These are phyloP conservation scores for Dioctria rufipes DNA, from an alignment of 2,888 invertebrate species.

Conservation along the genomic window DNA sequence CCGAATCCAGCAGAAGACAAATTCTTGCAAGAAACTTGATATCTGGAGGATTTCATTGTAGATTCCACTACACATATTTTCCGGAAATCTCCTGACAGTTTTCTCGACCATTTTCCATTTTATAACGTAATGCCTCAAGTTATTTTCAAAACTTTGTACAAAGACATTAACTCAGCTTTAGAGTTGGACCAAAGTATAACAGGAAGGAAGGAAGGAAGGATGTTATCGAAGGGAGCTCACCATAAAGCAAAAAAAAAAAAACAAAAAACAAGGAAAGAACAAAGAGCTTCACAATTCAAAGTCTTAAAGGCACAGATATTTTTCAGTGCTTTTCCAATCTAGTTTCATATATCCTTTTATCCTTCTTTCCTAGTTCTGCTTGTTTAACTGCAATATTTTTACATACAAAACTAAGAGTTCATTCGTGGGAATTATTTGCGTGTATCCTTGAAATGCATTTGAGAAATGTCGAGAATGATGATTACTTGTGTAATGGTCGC, in stretches of 20 bases:
- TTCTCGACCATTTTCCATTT: conserved; percentile 42
- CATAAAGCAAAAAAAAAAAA: neutral
- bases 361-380: conserved; percentile 11
- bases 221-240: conserved; percentile 22
- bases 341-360: conserved; percentile 42
- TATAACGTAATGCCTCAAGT: conserved; percentile 47
- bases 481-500: neutral
- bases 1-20: conserved; percentile 33
- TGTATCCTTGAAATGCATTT: too few relatives aligned
- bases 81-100: conserved; percentile 40
- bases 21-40: conserved; percentile 31
- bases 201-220: conserved; percentile 50
- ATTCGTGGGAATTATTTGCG: neutral
- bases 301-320: conserved; percentile 18
- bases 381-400: neutral
- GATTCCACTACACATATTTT: conserved; percentile 38
- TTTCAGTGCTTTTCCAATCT: conserved; percentile 31
- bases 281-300: neutral
- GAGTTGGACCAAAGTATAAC: conserved; percentile 34
- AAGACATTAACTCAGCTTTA: conserved; percentile 49
- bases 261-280: conserved; percentile 9
- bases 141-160: conserved; percentile 49
- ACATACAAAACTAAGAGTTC: neutral
- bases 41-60: conserved; percentile 16
- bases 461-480: too few relatives aligned